Evolutionary conservation across 2,113 vertebrate genomes (phyloP).

Genomic region (Cyprinodon variegatus): DNA sequence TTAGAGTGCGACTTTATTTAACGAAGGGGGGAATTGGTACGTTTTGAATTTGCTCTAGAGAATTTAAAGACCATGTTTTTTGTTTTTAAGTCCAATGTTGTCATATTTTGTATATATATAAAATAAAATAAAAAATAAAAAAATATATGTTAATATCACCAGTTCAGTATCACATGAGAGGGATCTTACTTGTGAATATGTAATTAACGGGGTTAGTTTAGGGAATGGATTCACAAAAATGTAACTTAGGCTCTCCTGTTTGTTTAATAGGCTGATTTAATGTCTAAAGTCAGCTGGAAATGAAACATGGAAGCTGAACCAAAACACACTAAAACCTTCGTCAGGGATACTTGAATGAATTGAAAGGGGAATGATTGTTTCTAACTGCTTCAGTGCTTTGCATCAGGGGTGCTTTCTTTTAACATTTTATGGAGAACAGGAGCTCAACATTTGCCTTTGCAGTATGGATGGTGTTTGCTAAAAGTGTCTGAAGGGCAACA

Average conservation of each 20-base stretch:
- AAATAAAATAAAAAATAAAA: constrained; percentile 1
- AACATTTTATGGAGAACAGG: background rate
- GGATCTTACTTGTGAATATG: constrained; percentile 1
- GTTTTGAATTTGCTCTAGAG: constrained; percentile 20
- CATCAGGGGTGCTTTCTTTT: constrained; percentile 6
- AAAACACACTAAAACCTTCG: background rate
- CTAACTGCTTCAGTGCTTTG: background rate
- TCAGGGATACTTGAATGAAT: background rate
- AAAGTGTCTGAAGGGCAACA: background rate
- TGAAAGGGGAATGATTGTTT: background rate
- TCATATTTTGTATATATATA: background rate
- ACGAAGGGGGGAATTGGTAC: constrained; percentile 5
- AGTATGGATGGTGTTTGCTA: background rate
- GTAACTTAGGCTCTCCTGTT: constrained; percentile 6
- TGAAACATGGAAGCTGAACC: constrained; percentile 2
- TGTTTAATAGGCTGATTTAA: constrained; percentile 4
- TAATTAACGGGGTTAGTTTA: too few relatives aligned
- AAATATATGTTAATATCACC: background rate
- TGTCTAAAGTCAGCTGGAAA: background rate
- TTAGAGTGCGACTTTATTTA: constrained; percentile 59
- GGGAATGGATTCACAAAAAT: background rate
- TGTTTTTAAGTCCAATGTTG: background rate
- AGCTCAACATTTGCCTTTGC: constrained; percentile 1
- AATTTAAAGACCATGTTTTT: background rate
- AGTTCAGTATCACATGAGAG: constrained; percentile 16